phyloP scores from a whole-genome alignment of 2,797 vertebrate species.

The Eulemur rubriventer region DNA sequence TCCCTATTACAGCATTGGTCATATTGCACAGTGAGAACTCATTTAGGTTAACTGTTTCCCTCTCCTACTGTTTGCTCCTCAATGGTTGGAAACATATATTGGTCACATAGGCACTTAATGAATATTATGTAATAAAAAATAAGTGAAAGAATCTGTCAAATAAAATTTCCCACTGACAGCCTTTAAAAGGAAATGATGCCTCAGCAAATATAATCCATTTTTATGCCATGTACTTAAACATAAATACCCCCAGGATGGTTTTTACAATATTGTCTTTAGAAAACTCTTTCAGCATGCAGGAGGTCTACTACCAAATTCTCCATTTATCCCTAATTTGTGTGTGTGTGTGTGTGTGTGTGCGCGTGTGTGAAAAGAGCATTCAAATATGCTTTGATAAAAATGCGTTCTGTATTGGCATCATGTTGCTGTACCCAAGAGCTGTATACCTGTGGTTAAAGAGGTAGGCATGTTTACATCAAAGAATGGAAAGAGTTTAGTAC shows the following conservation, averaged over 20 bases:
- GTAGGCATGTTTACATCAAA: not conserved
- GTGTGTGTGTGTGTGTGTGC: not conserved
- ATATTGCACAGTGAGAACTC: not conserved
- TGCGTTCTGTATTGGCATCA: not conserved
- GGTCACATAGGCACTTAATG: not conserved
- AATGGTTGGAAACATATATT: not conserved
- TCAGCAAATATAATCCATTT: not conserved
- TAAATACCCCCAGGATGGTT: not conserved
- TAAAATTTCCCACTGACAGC: not conserved
- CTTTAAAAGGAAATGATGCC: not conserved
- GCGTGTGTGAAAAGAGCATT: not conserved
- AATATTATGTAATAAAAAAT: conserved; percentile 6
- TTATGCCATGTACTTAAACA: conserved; percentile 11
- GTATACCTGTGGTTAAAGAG: conserved; percentile 6
- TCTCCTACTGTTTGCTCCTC: not conserved
- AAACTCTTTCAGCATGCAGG: not conserved
- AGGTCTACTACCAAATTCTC: not conserved
- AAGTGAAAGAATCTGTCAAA: not conserved
- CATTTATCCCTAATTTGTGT: not conserved
- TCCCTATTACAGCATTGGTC: not conserved
- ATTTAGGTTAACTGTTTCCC: not conserved
- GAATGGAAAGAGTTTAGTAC: not conserved
- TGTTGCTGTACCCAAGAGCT: not conserved
- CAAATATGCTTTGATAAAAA: conserved; percentile 31
- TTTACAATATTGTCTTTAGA: conserved; percentile 32